Evolutionary conservation across 1,140 invertebrate species (phyloP).

Genomic region (Apis laboriosa): DNA sequence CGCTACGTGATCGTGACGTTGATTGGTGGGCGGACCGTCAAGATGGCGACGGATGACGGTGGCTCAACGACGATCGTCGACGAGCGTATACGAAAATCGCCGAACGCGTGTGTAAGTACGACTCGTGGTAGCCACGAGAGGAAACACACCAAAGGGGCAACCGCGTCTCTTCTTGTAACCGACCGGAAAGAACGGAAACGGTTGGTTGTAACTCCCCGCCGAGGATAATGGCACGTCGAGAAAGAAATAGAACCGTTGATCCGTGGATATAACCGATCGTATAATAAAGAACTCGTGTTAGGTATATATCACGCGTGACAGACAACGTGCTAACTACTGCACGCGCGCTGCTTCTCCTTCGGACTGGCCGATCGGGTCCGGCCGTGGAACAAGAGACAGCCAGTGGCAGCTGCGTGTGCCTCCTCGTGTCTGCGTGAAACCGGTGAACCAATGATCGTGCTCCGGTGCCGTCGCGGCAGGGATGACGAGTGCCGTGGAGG

Average conservation of each 20-base stretch:
- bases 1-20: slow-evolving; percentile 33
- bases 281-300: background rate
- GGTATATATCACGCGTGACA: slow-evolving; percentile 13
- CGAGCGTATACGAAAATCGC: slow-evolving; percentile 34
- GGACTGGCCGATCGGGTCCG: slow-evolving; percentile 66
- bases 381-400: slow-evolving; percentile 61
- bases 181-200: background rate
- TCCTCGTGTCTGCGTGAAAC: slow-evolving; percentile 70
- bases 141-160: background rate
- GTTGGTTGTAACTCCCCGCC: no score
- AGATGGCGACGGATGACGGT: slow-evolving; percentile 63
- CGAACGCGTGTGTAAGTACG: slow-evolving; percentile 19
- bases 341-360: slow-evolving; percentile 55
- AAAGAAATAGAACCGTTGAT: background rate
- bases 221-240: background rate
- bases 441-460: slow-evolving; percentile 76
- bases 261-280: background rate
- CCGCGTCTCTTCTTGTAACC: background rate
- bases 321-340: slow-evolving; percentile 48
- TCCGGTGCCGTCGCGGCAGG: slow-evolving; percentile 62
- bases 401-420: slow-evolving; percentile 71
- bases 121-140: slow-evolving; percentile 33
- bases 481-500: slow-evolving; percentile 60
- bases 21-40: slow-evolving; percentile 57
- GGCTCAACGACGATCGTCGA: slow-evolving; percentile 39